Conservation (phyloP, 2,797 vertebrate species). For the Argentina silus region DNA sequence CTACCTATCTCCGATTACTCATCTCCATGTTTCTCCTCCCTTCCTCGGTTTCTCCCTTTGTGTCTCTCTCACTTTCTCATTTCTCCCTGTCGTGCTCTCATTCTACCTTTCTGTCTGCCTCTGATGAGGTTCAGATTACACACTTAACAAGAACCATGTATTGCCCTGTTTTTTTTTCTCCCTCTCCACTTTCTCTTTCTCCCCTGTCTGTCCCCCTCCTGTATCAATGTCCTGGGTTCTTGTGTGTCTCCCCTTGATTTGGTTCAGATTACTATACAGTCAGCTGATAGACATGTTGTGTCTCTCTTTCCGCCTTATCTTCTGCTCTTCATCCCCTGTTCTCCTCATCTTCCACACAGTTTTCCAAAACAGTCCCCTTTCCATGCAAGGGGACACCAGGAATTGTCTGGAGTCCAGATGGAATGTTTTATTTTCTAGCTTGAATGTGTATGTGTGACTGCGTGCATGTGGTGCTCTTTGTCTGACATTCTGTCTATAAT, state of each 20-base stretch:
- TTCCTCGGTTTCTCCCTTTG: background rate
- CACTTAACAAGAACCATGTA: conserved; percentile 12
- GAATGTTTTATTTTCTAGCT: background rate
- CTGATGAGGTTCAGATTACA: conserved; percentile 23
- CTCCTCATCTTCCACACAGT: background rate
- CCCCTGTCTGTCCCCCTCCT: background rate
- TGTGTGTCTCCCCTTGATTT: background rate
- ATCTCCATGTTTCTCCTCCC: background rate
- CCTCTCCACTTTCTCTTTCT: background rate
- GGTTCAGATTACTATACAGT: background rate
- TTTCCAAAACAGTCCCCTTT: background rate
- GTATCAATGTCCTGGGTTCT: background rate
- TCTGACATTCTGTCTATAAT: background rate
- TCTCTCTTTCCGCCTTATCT: conserved; percentile 20
- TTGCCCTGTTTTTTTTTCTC: background rate
- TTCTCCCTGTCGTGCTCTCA: background rate
- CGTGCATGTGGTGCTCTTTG: background rate
- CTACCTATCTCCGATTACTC: background rate
- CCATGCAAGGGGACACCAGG: background rate
- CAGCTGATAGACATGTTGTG: background rate
- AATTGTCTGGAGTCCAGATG: background rate
- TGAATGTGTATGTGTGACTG: background rate
- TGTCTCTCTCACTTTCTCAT: background rate
- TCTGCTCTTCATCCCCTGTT: conserved; percentile 6
- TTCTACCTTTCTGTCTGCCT: conserved; percentile 3